Percentiles rank a stretch among this genome's conserved stretches.
These are phyloP conservation scores for Apodemia duryi DNA, from an alignment of 2,888 invertebrate species.

Conservation along the genomic window DNA sequence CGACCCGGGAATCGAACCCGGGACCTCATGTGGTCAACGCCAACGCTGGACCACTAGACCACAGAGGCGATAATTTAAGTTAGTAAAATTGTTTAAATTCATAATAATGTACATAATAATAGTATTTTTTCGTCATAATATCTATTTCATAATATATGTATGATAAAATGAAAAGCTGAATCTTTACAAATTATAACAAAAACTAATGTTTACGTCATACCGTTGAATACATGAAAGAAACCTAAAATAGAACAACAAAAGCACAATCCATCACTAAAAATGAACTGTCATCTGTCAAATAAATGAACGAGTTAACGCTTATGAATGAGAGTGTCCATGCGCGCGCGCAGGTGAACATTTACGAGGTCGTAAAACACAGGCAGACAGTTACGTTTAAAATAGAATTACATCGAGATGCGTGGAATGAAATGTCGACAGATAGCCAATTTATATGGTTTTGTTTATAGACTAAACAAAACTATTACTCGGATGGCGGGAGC, in stretches of 20 bases:
- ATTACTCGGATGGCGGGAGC: constrained; percentile 10
- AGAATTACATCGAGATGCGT: constrained; percentile 25
- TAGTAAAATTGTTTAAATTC: too few relatives aligned
- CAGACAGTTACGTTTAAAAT: constrained; percentile 25
- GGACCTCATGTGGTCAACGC: too few relatives aligned
- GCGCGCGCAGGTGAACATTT: constrained; percentile 51
- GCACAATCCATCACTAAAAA: constrained; percentile 2
- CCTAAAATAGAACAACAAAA: neutral
- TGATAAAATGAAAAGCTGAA: too few relatives aligned
- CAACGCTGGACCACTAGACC: too few relatives aligned
- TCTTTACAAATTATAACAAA: too few relatives aligned
- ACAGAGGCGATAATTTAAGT: too few relatives aligned
- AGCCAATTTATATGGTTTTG: constrained; percentile 22
- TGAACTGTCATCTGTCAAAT: constrained; percentile 14
- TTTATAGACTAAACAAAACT: constrained; percentile 11
- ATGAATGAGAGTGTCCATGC: constrained; percentile 31
- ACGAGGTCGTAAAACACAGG: constrained; percentile 45
- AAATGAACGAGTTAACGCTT: constrained; percentile 21
- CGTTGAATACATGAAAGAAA: neutral
- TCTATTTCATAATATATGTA: too few relatives aligned
- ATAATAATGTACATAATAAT: too few relatives aligned
- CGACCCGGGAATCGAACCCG: too few relatives aligned
- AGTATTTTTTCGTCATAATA: too few relatives aligned
- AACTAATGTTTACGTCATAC: too few relatives aligned
- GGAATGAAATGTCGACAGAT: constrained; percentile 22